Evolutionary conservation across 2,113 vertebrate genomes (phyloP), one percentile per base, ranked within the genome.

Genomic region (Xenus cinereus): DNA sequence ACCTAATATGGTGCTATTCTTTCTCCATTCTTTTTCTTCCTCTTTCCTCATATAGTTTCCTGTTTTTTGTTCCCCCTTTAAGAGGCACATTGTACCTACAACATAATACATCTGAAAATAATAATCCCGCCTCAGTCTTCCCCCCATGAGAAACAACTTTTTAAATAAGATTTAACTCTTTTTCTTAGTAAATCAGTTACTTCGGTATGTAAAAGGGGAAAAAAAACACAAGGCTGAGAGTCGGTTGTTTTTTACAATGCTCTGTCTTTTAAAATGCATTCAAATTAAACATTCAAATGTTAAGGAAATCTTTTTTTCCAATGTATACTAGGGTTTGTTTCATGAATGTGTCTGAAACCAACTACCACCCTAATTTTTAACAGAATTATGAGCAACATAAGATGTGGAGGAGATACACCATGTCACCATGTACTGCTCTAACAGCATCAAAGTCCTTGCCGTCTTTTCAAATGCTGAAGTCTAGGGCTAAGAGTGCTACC

Each of bases 11-110:
- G 97, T 95, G 41, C n/a, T 96, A 91, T 74, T 95, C 62, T 93
- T 95, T 91, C 96, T 89, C 94, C 94, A 95, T 93, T 95, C 73
- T 96, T 96, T 97, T 97, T 97, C 97, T 96, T 97, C 97, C 97
- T 97, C 97, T 97, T 97, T 96, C 94, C 97, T 96, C 87, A 84
- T 28, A 81, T n/a, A 78, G 91, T 96, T 97, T 97, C 96, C 97
- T 97, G 96, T 91, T 91, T 97, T 97, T 97, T 97, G 97, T 97
- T 97, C 96, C 96, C 87, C 41, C 92, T 96, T 85, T 77, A 93
- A 95, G 89, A 89, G 50, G 81, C 50, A 87, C 74, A 95, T 95
- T 97, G 94, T 96, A 97, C 95, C 96, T 96, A 89, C 54, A 91
- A 84, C 75, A 92, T 87, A 96, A 95, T 97, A 66, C 67, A 82